These are phyloP conservation scores for Oegoconia quadripuncta DNA, from an alignment of 2,888 invertebrate genomes.

Conservation along the genomic window DNA sequence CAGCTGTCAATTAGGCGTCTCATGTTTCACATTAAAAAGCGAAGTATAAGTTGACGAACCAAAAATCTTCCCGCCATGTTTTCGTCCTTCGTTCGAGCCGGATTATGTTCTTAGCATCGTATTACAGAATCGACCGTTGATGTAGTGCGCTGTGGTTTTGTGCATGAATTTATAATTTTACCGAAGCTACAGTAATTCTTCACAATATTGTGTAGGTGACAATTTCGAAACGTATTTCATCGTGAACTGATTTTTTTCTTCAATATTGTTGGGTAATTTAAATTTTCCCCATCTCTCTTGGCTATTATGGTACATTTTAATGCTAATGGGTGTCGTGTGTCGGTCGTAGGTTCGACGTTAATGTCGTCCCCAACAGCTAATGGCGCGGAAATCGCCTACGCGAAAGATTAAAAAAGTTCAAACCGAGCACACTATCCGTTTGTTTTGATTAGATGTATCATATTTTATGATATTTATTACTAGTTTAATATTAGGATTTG, in stretches of 20 bases:
- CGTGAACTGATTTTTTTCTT: neutral
- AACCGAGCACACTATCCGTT: conserved; percentile 14
- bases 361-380: conserved; percentile 35
- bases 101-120: conserved; percentile 32
- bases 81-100: conserved; percentile 40
- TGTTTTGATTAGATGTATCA: conserved; percentile 11
- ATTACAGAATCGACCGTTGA: too few species aligned
- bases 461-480: conserved; percentile 2
- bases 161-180: too few species aligned
- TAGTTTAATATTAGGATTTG: too few species aligned
- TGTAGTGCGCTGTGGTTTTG: too few species aligned
- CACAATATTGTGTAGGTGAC: conserved; percentile 20
- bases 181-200: too few species aligned
- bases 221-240: neutral
- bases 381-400: conserved; percentile 57
- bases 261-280: conserved; percentile 3
- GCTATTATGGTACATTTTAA: conserved; percentile 41
- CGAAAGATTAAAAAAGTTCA: conserved; percentile 43
- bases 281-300: conserved; percentile 8
- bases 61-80: conserved; percentile 36
- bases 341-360: conserved; percentile 40
- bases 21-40: conserved; percentile 47
- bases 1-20: conserved; percentile 51
- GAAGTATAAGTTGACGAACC: conserved; percentile 36
- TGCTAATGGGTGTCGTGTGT: conserved; percentile 49